phyloP scores from a whole-genome alignment of 2,797 vertebrate genomes.

The Ptychobarbus kaznakovi region DNA sequence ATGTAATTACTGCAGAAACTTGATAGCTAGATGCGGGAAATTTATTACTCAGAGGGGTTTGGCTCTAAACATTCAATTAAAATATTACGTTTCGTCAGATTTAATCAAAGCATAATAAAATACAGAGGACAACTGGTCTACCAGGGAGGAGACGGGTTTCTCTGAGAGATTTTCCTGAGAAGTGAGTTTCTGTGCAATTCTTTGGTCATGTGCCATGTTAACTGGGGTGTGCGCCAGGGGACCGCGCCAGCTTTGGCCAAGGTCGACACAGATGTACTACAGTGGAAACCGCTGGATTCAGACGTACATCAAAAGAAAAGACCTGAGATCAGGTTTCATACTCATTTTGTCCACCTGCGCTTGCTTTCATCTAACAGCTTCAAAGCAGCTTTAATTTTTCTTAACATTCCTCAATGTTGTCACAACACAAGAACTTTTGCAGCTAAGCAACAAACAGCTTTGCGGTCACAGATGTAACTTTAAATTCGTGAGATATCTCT shows the following conservation, averaged over 20 bases:
- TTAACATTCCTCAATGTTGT: constrained; percentile 20
- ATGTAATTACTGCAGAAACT: constrained; percentile 98
- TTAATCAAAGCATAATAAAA: constrained; percentile 98
- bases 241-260: constrained; percentile 48
- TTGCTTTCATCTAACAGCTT: constrained; percentile 15
- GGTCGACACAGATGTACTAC: constrained; percentile 48
- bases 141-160: constrained; percentile 9
- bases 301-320: constrained; percentile 41
- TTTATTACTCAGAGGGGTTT: constrained; percentile 92
- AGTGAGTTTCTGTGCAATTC: constrained; percentile 33
- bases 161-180: constrained; percentile 12
- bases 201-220: constrained; percentile 56
- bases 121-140: constrained; percentile 86
- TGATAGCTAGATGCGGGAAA: constrained; percentile 89
- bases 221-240: constrained; percentile 44
- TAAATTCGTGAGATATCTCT: constrained; percentile 3
- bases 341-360: constrained; percentile 33
- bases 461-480: constrained; percentile 19
- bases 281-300: constrained; percentile 53
- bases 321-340: constrained; percentile 51
- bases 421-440: constrained; percentile 27
- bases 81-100: constrained; percentile 96
- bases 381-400: constrained; percentile 36
- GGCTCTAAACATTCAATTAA: constrained; percentile 98
- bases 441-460: constrained; percentile 37